Base-by-base conservation (phyloP, 2,888 invertebrate genomes). In the Xylota sylvarum region DNA sequence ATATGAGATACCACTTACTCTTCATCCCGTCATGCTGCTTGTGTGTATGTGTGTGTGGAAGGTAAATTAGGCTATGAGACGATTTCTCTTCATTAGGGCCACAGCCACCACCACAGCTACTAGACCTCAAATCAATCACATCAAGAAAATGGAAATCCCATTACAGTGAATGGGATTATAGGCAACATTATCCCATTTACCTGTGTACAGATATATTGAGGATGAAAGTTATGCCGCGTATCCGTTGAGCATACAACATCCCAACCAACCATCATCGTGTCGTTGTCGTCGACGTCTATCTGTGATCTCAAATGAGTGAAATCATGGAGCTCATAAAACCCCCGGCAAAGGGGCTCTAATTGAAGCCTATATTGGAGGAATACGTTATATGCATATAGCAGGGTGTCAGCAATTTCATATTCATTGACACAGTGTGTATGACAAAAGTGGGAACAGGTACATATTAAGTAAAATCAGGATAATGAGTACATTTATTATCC, bases 41-140 rank as follows among this genome's bases (percentile, higher is more conserved):
- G 32, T 30, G 55, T 32, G 37, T 12, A 35, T n/a, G 4, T 14
- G 5, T 14, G 12, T 40, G 50, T 14, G 5, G 7, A 9, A 55
- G 27, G 60, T 30, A 55, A 56, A 81, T 76, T 64, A 65, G 56
- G 46, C 62, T 46, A 69, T 72, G 64, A 7, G 58, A 65, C 58
- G 70, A 72, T 62, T 72, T 64, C 72, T 77, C 70, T 78, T 81
- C 81, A 69, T 81, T 76, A 76, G 23, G 50, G 37, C 9, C n/a
- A n/a, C n/a, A n/a, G n/a, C n/a, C n/a, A 35, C 27, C 27, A 46
- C 64, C 46, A 46, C 56, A 43, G 64, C 60, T 40, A 17, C 32
- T 56, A 73, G 60, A 67, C 48, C 55, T 73, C 73, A 55, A 83
- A 83, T 83, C 83, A 79, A 73, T 78, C 83, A 79, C 78, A 79